A percentile compares a stretch with the other conserved stretches of the same genome.
Conservation (phyloP, 2,888 invertebrate species). For the Myopa tessellatipennis region DNA sequence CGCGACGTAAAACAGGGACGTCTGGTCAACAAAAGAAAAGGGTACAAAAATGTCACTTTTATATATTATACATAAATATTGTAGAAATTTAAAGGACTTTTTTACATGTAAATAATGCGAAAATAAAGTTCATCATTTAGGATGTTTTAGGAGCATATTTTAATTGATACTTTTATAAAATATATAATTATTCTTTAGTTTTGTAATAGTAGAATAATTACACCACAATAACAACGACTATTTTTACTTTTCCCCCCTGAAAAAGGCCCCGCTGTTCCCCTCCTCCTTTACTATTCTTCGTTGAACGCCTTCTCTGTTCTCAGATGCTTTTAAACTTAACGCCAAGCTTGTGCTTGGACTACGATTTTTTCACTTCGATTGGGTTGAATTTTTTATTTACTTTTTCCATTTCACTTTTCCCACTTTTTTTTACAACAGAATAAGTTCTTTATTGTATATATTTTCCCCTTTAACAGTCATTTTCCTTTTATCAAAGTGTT, state of each 20-base stretch:
- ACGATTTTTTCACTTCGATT: constrained; percentile 32
- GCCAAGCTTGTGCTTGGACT: constrained; percentile 24
- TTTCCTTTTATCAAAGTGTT: constrained; percentile 42
- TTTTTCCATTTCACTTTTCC: constrained; percentile 34
- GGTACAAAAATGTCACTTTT: not conserved
- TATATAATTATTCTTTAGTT: no score
- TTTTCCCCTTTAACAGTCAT: constrained; percentile 50
- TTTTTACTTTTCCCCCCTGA: no score
- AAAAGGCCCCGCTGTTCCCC: no score
- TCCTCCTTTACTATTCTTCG: not conserved
- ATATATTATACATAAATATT: no score
- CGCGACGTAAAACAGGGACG: not conserved
- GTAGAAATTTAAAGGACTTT: no score
- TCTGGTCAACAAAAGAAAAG: not conserved
- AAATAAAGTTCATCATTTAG: not conserved
- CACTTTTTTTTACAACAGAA: constrained; percentile 42
- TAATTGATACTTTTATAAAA: no score
- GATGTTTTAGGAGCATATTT: no score
- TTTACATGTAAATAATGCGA: no score
- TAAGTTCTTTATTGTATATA: constrained; percentile 18
- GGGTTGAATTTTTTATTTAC: constrained; percentile 26
- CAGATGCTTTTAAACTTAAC: constrained; percentile 10
- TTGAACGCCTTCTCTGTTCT: not conserved
- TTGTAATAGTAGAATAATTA: not conserved
- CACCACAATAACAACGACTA: no score